phyloP scores from a whole-genome alignment of 2,113 vertebrate genomes.

The Osmerus mordax region DNA sequence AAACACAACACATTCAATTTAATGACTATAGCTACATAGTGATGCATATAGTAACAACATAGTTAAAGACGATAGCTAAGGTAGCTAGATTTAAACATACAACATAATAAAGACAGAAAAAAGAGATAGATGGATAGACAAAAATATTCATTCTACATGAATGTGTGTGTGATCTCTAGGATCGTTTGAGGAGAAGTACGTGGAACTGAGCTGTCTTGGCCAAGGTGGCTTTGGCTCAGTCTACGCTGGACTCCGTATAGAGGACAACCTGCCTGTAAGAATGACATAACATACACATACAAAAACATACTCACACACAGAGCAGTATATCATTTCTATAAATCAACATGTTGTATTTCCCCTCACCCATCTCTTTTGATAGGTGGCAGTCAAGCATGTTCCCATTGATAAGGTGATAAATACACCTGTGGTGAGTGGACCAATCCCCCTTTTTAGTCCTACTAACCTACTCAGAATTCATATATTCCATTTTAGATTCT shows the following conservation, averaged over 20 bases:
- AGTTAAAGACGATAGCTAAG: constrained; percentile 1
- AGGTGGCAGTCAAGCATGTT: constrained; percentile 9
- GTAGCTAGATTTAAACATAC: background rate
- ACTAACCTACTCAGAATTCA: no score
- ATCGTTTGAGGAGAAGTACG: no score
- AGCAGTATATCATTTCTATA: no score
- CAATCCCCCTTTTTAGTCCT: background rate
- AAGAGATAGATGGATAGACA: no score
- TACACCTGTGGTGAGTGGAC: constrained; percentile 2
- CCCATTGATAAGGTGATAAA: background rate
- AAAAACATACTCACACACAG: no score
- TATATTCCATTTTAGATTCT: no score
- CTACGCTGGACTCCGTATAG: background rate
- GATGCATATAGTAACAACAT: no score
- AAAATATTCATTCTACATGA: no score
- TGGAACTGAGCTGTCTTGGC: background rate
- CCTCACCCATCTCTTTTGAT: no score
- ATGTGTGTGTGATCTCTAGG: no score
- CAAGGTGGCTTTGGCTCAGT: constrained; percentile 4
- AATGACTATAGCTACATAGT: background rate
- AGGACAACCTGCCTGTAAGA: background rate
- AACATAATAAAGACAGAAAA: no score
- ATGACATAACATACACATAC: background rate
- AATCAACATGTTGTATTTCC: background rate
- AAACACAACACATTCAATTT: no score